phyloP scores from a whole-genome alignment of 2,797 vertebrate species.

The Acanthurus tractus region DNA sequence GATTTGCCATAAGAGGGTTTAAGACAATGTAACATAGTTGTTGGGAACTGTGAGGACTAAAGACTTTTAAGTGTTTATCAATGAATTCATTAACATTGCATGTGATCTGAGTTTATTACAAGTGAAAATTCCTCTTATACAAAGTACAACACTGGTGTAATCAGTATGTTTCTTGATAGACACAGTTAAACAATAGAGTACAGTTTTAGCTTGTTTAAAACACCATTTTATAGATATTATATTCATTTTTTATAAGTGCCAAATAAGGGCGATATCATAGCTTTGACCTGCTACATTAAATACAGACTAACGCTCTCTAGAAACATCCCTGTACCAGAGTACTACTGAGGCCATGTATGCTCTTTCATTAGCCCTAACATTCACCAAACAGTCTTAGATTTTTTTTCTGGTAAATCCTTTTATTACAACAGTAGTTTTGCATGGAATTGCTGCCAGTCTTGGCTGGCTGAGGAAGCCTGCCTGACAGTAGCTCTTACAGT shows the following conservation, averaged over 20 bases:
- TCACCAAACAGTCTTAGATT: conserved; percentile 38
- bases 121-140: background rate
- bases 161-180: background rate
- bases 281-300: background rate
- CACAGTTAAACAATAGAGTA: background rate
- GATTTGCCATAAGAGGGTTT: background rate
- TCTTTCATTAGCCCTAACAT: conserved; percentile 13
- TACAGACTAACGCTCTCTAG: background rate
- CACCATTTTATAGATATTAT: too few species aligned
- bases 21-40: too few species aligned
- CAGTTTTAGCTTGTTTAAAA: too few species aligned
- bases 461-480: conserved; percentile 49
- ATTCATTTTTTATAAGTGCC: background rate
- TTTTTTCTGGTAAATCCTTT: conserved; percentile 38
- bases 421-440: conserved; percentile 49
- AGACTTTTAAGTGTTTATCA: background rate
- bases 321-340: conserved; percentile 3
- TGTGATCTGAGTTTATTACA: background rate
- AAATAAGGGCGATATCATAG: background rate
- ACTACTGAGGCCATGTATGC: conserved; percentile 2
- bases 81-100: background rate
- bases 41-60: background rate
- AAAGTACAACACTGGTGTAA: background rate
- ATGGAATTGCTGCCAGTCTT: conserved; percentile 48
- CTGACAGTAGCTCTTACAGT: conserved; percentile 75